Percentiles rank a stretch among this genome's conserved stretches.
phyloP scores from a whole-genome alignment of 1,140 invertebrate genomes.

The Macrocentrus cingulum region DNA sequence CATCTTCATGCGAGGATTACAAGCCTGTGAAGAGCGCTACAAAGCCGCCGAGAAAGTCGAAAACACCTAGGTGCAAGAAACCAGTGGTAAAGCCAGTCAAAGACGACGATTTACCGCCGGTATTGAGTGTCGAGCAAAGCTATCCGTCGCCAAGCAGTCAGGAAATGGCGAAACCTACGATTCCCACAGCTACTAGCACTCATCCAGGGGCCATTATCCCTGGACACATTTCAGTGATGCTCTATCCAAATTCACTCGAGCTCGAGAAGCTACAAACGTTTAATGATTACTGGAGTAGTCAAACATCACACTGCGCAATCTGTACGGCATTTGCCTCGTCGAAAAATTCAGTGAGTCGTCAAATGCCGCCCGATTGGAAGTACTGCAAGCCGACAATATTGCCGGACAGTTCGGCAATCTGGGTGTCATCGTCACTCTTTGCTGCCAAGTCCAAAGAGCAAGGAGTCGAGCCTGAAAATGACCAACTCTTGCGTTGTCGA shows the following conservation, averaged over 20 bases:
- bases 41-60: constrained; percentile 1
- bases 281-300: constrained; percentile 55
- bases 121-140: constrained; percentile 26
- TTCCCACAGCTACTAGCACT: neutral
- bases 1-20: constrained; percentile 2
- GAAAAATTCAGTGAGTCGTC: constrained; percentile 36
- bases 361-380: constrained; percentile 54
- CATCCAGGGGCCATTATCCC: constrained; percentile 28
- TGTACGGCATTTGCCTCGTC: constrained; percentile 46
- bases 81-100: constrained; percentile 7
- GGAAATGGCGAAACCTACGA: neutral
- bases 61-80: constrained; percentile 26
- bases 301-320: constrained; percentile 52
- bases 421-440: constrained; percentile 51
- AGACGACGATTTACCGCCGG: constrained; percentile 11
- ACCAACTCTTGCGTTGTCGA: constrained; percentile 53
- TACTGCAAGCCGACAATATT: constrained; percentile 45
- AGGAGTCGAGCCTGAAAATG: constrained; percentile 48
- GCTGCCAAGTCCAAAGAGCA: constrained; percentile 53
- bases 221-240: constrained; percentile 48
- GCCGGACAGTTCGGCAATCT: constrained; percentile 54
- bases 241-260: constrained; percentile 44
- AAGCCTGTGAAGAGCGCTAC: neutral
- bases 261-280: constrained; percentile 43
- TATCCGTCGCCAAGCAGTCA: constrained; percentile 13